Conservation (phyloP, 2,888 invertebrate genomes). For the Sphaerophoria taeniata region DNA sequence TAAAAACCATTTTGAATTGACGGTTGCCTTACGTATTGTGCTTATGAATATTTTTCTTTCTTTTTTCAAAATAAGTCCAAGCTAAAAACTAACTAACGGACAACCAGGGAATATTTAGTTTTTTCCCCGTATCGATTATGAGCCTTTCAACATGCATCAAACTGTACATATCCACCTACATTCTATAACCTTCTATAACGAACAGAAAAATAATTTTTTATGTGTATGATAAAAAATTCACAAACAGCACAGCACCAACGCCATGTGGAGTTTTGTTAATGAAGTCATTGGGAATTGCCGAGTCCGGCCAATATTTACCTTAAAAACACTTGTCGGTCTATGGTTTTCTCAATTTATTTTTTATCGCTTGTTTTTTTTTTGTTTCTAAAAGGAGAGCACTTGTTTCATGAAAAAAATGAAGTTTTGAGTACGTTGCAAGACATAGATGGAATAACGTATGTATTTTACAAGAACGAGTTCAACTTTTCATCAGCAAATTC, state of each 20-base stretch:
- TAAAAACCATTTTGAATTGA: constrained; percentile 56
- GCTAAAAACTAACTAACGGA: constrained; percentile 1
- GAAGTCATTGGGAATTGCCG: constrained; percentile 72
- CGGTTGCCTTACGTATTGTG: constrained; percentile 23
- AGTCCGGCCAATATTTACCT: constrained; percentile 68
- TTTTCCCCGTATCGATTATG: not conserved
- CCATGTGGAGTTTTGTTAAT: constrained; percentile 67
- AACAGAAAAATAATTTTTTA: constrained; percentile 32
- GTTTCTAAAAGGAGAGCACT: not conserved
- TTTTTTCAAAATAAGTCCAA: constrained; percentile 16
- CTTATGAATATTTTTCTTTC: not conserved
- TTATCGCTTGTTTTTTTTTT: not conserved
- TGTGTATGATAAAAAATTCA: not conserved
- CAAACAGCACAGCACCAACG: constrained; percentile 11
- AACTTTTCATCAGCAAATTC: no score
- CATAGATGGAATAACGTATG: no score
- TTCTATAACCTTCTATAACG: not conserved
- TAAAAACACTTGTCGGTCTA: constrained; percentile 65
- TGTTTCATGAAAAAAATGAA: not conserved
- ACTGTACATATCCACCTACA: no score
- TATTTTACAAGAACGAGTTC: no score
- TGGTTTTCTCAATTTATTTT: constrained; percentile 35
- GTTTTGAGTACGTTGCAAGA: no score
- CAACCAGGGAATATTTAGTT: constrained; percentile 11
- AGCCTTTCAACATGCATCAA: not conserved